Evolutionary conservation across 2,888 invertebrate genomes (phyloP).

Genomic region (Catocala fraxini): DNA sequence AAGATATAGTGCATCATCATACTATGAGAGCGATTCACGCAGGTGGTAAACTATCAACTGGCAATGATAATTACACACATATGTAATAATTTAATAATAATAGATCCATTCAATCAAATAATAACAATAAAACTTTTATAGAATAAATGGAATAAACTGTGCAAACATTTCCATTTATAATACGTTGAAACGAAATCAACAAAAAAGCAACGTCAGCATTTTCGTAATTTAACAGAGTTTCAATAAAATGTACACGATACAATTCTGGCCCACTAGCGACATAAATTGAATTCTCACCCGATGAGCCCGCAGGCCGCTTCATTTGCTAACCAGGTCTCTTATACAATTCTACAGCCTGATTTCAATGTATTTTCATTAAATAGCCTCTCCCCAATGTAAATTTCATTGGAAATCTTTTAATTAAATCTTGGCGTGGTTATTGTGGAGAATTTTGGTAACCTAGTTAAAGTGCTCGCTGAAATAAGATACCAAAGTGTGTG

Average conservation of each 20-base stretch:
- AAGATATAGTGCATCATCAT: no score
- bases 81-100: no score
- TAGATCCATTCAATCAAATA: no score
- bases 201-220: slow-evolving; percentile 57
- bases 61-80: no score
- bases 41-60: no score
- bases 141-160: neutral
- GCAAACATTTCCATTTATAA: slow-evolving; percentile 11
- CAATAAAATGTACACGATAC: slow-evolving; percentile 54
- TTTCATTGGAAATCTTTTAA: slow-evolving; percentile 54
- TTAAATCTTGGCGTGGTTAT: slow-evolving; percentile 54
- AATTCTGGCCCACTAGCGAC: slow-evolving; percentile 58
- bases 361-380: slow-evolving; percentile 46
- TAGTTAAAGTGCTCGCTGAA: neutral
- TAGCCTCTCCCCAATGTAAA: slow-evolving; percentile 30
- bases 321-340: slow-evolving; percentile 66
- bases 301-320: slow-evolving; percentile 57
- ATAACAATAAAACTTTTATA: no score
- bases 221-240: slow-evolving; percentile 52
- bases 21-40: no score
- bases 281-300: slow-evolving; percentile 61
- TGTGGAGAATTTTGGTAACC: slow-evolving; percentile 23
- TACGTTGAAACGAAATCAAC: slow-evolving; percentile 37
- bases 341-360: slow-evolving; percentile 51
- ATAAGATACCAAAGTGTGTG: neutral